Conservation (phyloP, 2,888 invertebrate genomes). For the Thumatha senex region DNA sequence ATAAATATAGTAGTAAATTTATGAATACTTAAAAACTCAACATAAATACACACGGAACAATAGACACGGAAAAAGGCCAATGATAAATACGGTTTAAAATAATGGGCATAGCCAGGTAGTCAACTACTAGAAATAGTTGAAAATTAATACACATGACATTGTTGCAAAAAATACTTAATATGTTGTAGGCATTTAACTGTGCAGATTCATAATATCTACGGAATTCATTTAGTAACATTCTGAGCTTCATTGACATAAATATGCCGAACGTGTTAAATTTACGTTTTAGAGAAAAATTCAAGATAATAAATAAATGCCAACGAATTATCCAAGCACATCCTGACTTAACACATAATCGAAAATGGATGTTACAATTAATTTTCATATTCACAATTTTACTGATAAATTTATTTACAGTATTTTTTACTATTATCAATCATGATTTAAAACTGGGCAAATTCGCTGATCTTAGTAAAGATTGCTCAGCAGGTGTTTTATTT, state of each 20-base stretch:
- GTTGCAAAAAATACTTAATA: too few relatives aligned
- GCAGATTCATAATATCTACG: not conserved
- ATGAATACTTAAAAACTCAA: too few relatives aligned
- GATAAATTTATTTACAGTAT: constrained; percentile 32
- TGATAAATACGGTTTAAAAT: too few relatives aligned
- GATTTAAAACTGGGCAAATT: constrained; percentile 45
- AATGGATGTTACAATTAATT: constrained; percentile 40
- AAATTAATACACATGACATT: too few relatives aligned
- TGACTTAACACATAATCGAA: constrained; percentile 27
- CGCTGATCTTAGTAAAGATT: constrained; percentile 53
- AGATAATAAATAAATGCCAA: constrained; percentile 38
- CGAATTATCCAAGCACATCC: constrained; percentile 49
- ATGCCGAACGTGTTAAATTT: not conserved
- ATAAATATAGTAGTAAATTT: too few relatives aligned
- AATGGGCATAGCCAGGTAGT: too few relatives aligned
- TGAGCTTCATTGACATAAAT: not conserved
- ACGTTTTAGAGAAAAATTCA: constrained; percentile 44
- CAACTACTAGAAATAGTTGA: too few relatives aligned
- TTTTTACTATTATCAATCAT: constrained; percentile 43
- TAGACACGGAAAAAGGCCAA: too few relatives aligned
- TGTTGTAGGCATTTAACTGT: too few relatives aligned
- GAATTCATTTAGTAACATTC: not conserved
- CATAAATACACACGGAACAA: too few relatives aligned
- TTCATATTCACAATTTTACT: constrained; percentile 17
- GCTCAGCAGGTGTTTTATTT: constrained; percentile 48